A percentile compares a stretch with the other conserved stretches of the same genome.
phyloP scores from a whole-genome alignment of 2,797 vertebrate species.

The Semaprochilodus insignis region DNA sequence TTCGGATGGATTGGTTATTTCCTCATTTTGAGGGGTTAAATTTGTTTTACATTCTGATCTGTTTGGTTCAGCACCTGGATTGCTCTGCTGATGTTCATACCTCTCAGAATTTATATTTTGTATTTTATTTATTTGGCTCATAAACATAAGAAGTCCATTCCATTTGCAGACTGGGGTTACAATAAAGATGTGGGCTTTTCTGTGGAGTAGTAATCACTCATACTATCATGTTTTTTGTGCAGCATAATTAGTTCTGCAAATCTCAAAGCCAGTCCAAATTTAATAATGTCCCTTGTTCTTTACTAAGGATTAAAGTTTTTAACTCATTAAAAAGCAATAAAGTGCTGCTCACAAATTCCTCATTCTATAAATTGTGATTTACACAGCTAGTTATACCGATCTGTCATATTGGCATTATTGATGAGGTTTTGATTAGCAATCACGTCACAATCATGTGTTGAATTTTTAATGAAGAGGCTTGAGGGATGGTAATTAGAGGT shows the following conservation, averaged over 20 bases:
- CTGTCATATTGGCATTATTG: constrained; percentile 10
- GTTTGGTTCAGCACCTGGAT: not conserved
- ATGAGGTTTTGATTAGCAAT: constrained; percentile 29
- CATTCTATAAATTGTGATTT: not conserved
- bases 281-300: no score
- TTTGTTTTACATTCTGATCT: not conserved
- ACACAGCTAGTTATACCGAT: not conserved
- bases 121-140: no score
- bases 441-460: constrained; percentile 24
- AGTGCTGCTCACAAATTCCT: not conserved
- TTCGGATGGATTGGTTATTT: not conserved
- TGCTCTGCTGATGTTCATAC: not conserved
- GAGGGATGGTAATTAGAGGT: not conserved
- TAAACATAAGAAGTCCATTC: no score
- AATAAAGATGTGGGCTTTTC: no score
- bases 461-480: not conserved
- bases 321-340: not conserved
- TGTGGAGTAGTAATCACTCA: no score
- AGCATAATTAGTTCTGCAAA: no score
- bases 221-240: no score
- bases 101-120: not conserved
- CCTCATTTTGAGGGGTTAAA: not conserved
- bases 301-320: no score
- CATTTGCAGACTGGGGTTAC: no score
- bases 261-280: no score